A percentile compares a stretch with the other conserved stretches of the same genome.
Evolutionary conservation across 2,888 invertebrate genomes (phyloP).

Genomic region (Thysanoteuthis rhombus): DNA sequence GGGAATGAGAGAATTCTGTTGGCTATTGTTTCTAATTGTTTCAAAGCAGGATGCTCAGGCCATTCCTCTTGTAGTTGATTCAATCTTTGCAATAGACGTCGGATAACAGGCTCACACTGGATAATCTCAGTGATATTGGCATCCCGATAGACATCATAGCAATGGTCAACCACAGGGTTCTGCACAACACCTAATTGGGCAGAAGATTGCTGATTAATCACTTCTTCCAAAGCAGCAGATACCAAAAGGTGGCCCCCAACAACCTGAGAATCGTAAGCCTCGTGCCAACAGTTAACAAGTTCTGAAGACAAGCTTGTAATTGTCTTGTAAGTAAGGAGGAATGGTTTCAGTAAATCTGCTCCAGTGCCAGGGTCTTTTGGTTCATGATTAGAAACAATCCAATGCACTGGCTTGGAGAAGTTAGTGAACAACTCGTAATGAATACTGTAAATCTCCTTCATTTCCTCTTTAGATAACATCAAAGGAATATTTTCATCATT

Average conservation of each 20-base stretch:
- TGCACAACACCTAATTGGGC: slow-evolving; percentile 37
- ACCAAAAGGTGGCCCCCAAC: slow-evolving; percentile 60
- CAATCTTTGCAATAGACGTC: slow-evolving; percentile 73
- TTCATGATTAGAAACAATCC: background rate
- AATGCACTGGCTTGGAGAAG: slow-evolving; percentile 41
- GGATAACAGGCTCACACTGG: slow-evolving; percentile 78
- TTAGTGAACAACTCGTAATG: slow-evolving; percentile 51
- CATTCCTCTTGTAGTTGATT: slow-evolving; percentile 79
- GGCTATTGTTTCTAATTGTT: slow-evolving; percentile 69
- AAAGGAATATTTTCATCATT: background rate
- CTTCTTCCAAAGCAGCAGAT: slow-evolving; percentile 36
- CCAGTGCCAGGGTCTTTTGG: background rate
- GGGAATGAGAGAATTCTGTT: slow-evolving; percentile 73
- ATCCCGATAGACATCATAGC: slow-evolving; percentile 82
- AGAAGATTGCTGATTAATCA: slow-evolving; percentile 41
- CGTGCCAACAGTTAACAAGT: background rate
- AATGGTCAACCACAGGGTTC: background rate
- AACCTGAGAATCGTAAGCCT: slow-evolving; percentile 43
- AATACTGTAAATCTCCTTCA: slow-evolving; percentile 46
- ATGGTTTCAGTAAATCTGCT: slow-evolving; percentile 23
- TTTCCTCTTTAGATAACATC: slow-evolving; percentile 45
- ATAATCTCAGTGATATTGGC: slow-evolving; percentile 82
- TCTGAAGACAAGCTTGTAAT: background rate
- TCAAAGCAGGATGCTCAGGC: slow-evolving; percentile 89
- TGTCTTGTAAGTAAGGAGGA: slow-evolving; percentile 1